Conservation (phyloP, 1,140 invertebrate genomes). For the Marisa cornuarietis region DNA sequence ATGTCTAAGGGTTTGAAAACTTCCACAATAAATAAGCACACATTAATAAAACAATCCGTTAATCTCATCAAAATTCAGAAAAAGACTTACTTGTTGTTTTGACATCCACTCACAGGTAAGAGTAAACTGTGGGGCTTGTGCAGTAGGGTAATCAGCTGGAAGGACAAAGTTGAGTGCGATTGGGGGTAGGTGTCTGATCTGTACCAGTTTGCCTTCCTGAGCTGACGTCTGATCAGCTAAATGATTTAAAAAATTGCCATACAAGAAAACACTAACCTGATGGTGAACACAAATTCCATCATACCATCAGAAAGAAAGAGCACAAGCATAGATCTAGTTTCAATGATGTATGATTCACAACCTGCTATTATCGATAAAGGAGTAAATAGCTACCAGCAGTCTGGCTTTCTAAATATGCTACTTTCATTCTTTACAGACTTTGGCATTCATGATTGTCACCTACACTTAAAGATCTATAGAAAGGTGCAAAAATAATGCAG, state of each 20-base stretch:
- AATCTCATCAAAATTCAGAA: background rate
- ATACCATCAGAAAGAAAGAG: background rate
- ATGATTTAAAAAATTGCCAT: background rate
- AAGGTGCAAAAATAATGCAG: too few relatives aligned
- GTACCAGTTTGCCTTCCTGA: background rate
- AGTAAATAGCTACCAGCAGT: too few relatives aligned
- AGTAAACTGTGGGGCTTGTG: constrained; percentile 68
- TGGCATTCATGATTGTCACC: background rate
- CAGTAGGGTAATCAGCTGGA: constrained; percentile 70
- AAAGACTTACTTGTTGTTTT: constrained; percentile 48
- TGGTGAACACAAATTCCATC: background rate
- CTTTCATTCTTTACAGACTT: background rate
- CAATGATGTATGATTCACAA: background rate
- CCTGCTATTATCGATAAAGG: background rate
- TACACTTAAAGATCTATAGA: too few relatives aligned
- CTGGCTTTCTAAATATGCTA: background rate
- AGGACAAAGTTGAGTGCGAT: constrained; percentile 69
- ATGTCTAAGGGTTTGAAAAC: too few relatives aligned
- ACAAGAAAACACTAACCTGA: too few relatives aligned
- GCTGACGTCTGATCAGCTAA: background rate
- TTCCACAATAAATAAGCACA: too few relatives aligned
- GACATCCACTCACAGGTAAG: constrained; percentile 71
- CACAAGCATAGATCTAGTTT: background rate
- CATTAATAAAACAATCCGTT: too few relatives aligned
- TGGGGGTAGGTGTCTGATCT: constrained; percentile 70